Conservation (phyloP, 2,113 vertebrate genomes). For the Thalassoma bifasciatum region DNA sequence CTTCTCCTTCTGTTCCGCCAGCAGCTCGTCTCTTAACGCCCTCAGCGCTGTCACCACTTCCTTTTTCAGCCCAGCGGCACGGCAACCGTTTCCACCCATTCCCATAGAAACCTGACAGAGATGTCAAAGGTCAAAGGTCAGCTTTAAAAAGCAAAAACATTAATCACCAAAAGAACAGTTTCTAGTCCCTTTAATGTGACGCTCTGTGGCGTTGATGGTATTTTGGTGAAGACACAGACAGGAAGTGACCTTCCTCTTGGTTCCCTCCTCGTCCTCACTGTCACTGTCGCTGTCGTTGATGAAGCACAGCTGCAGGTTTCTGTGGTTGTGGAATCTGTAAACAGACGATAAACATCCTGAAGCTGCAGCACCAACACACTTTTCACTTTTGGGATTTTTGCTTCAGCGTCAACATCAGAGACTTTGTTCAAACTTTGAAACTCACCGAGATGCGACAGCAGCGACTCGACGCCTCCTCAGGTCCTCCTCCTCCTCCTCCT, state of each 20-base stretch:
- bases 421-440: background rate
- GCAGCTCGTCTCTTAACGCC: slow-evolving; percentile 74
- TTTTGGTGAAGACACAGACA: too few relatives aligned
- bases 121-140: slow-evolving; percentile 10
- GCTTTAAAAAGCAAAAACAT: too few relatives aligned
- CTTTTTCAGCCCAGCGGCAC: slow-evolving; percentile 72
- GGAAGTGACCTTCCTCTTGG: slow-evolving; percentile 56
- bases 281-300: slow-evolving; percentile 84
- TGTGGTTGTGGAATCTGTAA: slow-evolving; percentile 77
- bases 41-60: slow-evolving; percentile 77
- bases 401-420: background rate
- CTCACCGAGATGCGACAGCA: slow-evolving; percentile 48
- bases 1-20: slow-evolving; percentile 71
- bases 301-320: slow-evolving; percentile 85
- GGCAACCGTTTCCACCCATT: slow-evolving; percentile 45
- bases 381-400: background rate
- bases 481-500: slow-evolving; percentile 60
- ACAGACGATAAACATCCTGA: slow-evolving; percentile 16
- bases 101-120: slow-evolving; percentile 60
- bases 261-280: slow-evolving; percentile 63
- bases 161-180: too few relatives aligned
- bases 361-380: background rate
- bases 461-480: slow-evolving; percentile 46
- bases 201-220: too few relatives aligned
- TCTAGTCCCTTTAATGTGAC: too few relatives aligned